phyloP scores from a whole-genome alignment of 2,888 invertebrate genomes.

The Parnassius glacialis region DNA sequence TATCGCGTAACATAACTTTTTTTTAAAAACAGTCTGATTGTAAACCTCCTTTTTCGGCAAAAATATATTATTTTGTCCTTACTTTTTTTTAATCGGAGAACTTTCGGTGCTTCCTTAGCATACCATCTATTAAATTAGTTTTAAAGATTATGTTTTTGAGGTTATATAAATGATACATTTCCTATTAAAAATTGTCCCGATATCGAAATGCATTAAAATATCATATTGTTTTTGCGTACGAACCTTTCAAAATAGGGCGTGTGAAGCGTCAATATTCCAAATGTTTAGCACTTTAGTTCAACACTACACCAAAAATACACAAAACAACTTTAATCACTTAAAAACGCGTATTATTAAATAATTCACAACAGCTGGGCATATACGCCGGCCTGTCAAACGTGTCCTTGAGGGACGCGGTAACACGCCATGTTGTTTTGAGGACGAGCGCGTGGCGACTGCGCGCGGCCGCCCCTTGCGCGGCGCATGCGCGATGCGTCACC shows the following conservation, averaged over 20 bases:
- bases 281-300: constrained; percentile 39
- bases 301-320: constrained; percentile 50
- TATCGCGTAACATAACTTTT: too few species aligned
- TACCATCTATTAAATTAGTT: too few species aligned
- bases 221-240: constrained; percentile 35
- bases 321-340: constrained; percentile 37
- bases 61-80: too few species aligned
- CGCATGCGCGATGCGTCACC: constrained; percentile 72
- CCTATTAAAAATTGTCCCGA: not conserved
- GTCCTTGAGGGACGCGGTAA: constrained; percentile 64
- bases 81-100: too few species aligned
- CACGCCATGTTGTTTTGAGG: constrained; percentile 70
- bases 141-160: too few species aligned
- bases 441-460: constrained; percentile 78
- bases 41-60: too few species aligned
- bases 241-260: constrained; percentile 59
- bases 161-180: too few species aligned
- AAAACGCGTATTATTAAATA: constrained; percentile 31
- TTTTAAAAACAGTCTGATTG: too few species aligned
- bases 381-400: constrained; percentile 63
- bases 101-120: too few species aligned
- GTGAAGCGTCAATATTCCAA: constrained; percentile 55
- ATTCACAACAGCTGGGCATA: constrained; percentile 46
- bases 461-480: constrained; percentile 56
- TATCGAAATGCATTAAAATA: constrained; percentile 18